Evolutionary conservation across 2,888 invertebrate species (phyloP), one percentile per base, ranked within the genome.

Genomic region (Cremastobaeus sp.): DNA sequence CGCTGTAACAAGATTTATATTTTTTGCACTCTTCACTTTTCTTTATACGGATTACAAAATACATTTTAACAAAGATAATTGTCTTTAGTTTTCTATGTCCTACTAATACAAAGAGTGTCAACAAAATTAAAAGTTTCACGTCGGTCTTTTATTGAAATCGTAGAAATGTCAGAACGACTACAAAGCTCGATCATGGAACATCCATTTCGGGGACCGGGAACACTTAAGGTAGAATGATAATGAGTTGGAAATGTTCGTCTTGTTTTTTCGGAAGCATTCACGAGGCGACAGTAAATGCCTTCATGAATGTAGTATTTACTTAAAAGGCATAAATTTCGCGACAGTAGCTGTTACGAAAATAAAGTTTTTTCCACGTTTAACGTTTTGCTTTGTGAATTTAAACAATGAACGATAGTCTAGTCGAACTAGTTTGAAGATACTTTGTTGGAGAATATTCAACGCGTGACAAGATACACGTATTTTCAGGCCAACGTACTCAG

Each of bases 171-270:
- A 20, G 11, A 59, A 59, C 35, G 45, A 59, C 50, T 43, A 59
- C 55, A 54, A 71, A 71, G 64, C 64, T 71, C 57, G 71, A 50
- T 43, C 35, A 57, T 52, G 50, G 70, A 50, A 57, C 34, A 50
- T 57, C 25, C 17, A 57, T 55, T 48, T 57, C 28, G 35, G 32
- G 30, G 39, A 41, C 12, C 14, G 34, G 41, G 57, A 62, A 70
- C 62, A 62, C 41, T 55, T 50, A 45, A 52, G 25, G 35, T 54
- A 45, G 18, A 54, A 54, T 12, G 34, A 35, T 14, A 34, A 14
- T 35, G 4, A 18, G 25, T 18, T 25, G 15, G 34, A 35, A 45
- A 37, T 35, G 30, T 15, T 43, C 14, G 17, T 28, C 18, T 54
- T 37, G 37, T 30, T 14, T 12, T 52, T 28, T 35, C 15, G 18